phyloP scores from a whole-genome alignment of 2,888 invertebrate genomes.

The Busseola fusca region DNA sequence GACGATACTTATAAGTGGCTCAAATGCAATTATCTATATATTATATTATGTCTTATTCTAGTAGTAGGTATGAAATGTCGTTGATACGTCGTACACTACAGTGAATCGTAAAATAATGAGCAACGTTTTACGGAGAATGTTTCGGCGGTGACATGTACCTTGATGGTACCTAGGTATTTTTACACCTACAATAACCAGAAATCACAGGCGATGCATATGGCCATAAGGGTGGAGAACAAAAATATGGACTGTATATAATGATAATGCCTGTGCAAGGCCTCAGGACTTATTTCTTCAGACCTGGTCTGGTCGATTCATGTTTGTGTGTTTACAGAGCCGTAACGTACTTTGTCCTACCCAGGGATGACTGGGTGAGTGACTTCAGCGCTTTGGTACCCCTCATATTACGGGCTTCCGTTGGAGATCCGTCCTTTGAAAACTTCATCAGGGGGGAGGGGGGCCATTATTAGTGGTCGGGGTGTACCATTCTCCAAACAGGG shows the following conservation, averaged over 20 bases:
- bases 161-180: background rate
- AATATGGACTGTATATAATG: background rate
- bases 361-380: background rate
- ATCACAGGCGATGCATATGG: background rate
- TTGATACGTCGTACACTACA: background rate
- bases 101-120: background rate
- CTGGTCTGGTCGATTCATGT: background rate
- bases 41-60: background rate
- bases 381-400: background rate
- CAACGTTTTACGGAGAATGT: background rate
- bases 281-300: background rate
- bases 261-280: background rate
- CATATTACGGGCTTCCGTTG: background rate
- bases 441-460: background rate
- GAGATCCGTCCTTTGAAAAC: background rate
- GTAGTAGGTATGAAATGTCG: background rate
- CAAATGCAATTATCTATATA: conserved; percentile 3
- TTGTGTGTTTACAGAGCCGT: no score
- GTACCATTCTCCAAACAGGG: no score
- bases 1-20: conserved; percentile 21
- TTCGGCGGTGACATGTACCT: background rate
- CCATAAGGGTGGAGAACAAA: background rate
- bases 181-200: background rate
- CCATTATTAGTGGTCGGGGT: background rate
- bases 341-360: background rate